Conservation (phyloP, 2,113 vertebrate species). For the Rhinopomastus cyanomelas region DNA sequence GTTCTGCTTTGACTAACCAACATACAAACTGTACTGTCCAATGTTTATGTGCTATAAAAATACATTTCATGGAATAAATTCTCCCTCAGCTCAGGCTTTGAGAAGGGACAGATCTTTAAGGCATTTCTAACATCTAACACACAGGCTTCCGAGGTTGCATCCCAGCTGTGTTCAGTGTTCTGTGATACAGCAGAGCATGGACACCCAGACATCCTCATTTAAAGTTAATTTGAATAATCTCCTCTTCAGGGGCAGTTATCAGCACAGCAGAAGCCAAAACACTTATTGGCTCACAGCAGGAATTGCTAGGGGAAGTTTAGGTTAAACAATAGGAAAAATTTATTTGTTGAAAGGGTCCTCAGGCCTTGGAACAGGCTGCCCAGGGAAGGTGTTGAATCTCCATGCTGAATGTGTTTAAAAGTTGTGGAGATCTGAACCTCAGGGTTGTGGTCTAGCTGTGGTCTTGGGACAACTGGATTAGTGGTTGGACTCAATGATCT, state of each 20-base stretch:
- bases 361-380: too few species aligned
- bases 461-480: too few species aligned
- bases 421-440: too few species aligned
- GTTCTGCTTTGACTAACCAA: neutral
- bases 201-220: neutral
- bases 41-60: neutral
- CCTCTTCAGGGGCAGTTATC: neutral
- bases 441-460: too few species aligned
- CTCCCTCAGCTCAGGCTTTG: neutral
- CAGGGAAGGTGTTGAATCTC: too few species aligned
- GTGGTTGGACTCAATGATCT: too few species aligned
- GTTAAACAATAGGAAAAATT: too few species aligned
- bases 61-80: neutral
- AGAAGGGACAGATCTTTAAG: neutral
- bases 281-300: neutral
- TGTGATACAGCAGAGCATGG: neutral
- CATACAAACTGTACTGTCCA: neutral
- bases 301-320: neutral
- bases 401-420: too few species aligned
- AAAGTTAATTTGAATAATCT: neutral
- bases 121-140: neutral
- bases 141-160: neutral
- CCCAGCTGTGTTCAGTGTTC: neutral
- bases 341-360: too few species aligned
- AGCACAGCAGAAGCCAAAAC: neutral